Conservation (phyloP, 2,797 vertebrate genomes). For the Chelidonichthys spinosus region DNA sequence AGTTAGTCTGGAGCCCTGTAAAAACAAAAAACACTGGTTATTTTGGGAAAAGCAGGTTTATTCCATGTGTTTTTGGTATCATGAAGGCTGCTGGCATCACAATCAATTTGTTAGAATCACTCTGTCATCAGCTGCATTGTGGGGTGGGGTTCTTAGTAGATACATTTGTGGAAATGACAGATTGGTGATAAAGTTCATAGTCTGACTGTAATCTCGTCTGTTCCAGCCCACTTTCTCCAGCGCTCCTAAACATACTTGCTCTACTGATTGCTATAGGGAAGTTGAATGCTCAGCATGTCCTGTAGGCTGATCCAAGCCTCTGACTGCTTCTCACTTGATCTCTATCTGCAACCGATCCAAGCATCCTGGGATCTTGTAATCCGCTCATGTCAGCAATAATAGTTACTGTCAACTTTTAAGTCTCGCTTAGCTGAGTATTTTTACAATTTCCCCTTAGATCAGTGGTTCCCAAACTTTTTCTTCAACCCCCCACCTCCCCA, state of each 20-base stretch:
- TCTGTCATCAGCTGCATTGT: slow-evolving; percentile 18
- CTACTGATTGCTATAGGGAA: slow-evolving; percentile 62
- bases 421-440: slow-evolving; percentile 47
- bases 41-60: too few species aligned
- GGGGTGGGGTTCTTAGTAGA: slow-evolving; percentile 5
- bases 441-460: slow-evolving; percentile 13
- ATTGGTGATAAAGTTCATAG: slow-evolving; percentile 60
- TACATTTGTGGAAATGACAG: slow-evolving; percentile 59
- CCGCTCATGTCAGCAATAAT: slow-evolving; percentile 59
- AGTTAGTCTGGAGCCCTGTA: too few species aligned
- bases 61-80: background rate
- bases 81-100: slow-evolving; percentile 18
- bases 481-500: too few species aligned
- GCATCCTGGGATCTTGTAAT: slow-evolving; percentile 64
- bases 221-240: slow-evolving; percentile 42
- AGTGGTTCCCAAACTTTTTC: too few species aligned
- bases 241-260: slow-evolving; percentile 38
- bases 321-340: slow-evolving; percentile 63
- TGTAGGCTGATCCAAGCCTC: slow-evolving; percentile 47
- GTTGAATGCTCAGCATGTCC: slow-evolving; percentile 52
- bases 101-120: slow-evolving; percentile 27
- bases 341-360: slow-evolving; percentile 69
- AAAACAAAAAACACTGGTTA: background rate
- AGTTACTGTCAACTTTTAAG: slow-evolving; percentile 56
- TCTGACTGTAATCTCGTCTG: slow-evolving; percentile 61